phyloP scores from a whole-genome alignment of 2,888 invertebrate genomes.

The Dasysyrphus albostriatus region DNA sequence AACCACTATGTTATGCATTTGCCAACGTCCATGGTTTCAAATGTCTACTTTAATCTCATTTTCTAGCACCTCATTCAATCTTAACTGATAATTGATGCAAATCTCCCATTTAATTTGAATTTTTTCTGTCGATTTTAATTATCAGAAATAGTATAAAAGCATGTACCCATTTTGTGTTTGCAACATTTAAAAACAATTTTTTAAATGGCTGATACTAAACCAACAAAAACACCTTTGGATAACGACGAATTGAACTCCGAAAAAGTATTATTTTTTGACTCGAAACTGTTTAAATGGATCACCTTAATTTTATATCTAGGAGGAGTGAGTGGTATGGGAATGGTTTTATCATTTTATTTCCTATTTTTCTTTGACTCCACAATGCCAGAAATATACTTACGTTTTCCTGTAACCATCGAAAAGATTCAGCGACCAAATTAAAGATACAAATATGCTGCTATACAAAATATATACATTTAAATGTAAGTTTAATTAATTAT shows the following conservation, averaged over 20 bases:
- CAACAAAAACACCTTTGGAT: not conserved
- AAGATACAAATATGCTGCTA: not conserved
- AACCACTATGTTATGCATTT: too few relatives aligned
- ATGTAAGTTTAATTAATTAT: slow-evolving; percentile 2
- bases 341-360: slow-evolving; percentile 81
- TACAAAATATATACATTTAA: not conserved
- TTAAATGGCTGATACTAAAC: slow-evolving; percentile 38
- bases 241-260: slow-evolving; percentile 51
- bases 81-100: slow-evolving; percentile 35
- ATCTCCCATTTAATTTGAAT: slow-evolving; percentile 21
- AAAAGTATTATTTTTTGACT: slow-evolving; percentile 79
- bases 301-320: slow-evolving; percentile 81
- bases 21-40: not conserved
- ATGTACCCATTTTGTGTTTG: not conserved
- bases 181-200: not conserved
- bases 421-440: slow-evolving; percentile 5
- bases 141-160: slow-evolving; percentile 45
- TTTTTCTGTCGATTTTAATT: slow-evolving; percentile 54
- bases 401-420: slow-evolving; percentile 81
- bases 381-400: slow-evolving; percentile 82
- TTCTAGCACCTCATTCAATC: not conserved
- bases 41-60: not conserved
- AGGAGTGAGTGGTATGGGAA: slow-evolving; percentile 82
- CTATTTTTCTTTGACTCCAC: slow-evolving; percentile 82
- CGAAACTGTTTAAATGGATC: slow-evolving; percentile 80